A percentile compares a stretch with the other conserved stretches of the same genome.
Evolutionary conservation across 2,113 vertebrate genomes (phyloP).

Genomic region (Reinhardtius hippoglossoides): DNA sequence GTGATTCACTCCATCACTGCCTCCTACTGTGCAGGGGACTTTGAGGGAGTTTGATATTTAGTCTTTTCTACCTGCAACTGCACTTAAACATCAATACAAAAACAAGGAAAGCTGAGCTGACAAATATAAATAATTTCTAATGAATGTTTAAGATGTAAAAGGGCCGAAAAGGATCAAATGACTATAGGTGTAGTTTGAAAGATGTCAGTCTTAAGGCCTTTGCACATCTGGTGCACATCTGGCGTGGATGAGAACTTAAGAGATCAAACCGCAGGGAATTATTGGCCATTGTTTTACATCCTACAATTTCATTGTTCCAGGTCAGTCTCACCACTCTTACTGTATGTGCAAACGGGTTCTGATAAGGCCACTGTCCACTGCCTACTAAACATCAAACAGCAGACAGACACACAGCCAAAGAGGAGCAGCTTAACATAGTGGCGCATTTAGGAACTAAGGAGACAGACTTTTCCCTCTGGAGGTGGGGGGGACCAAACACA

Average conservation of each 20-base stretch:
- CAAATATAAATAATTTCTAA: neutral
- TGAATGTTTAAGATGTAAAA: neutral
- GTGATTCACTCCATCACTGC: slow-evolving; percentile 7
- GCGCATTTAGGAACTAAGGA: neutral
- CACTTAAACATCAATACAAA: neutral
- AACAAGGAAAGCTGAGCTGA: neutral
- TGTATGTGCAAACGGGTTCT: neutral
- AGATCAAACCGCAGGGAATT: no score
- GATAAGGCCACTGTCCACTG: neutral
- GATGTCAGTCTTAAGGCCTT: neutral
- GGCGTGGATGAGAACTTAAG: no score
- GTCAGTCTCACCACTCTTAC: neutral
- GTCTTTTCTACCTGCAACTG: slow-evolving; percentile 19
- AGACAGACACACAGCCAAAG: neutral
- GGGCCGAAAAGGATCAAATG: no score
- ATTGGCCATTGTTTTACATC: no score
- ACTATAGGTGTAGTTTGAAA: neutral
- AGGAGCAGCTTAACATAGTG: neutral
- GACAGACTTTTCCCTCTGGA: neutral
- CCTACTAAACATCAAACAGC: neutral
- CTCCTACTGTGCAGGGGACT: neutral
- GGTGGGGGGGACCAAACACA: neutral
- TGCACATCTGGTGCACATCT: no score
- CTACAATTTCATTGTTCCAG: neutral
- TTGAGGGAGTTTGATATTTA: neutral